These are phyloP conservation scores for Ormyrus nitidulus DNA, from an alignment of 2,888 invertebrate species.

Conservation along the genomic window DNA sequence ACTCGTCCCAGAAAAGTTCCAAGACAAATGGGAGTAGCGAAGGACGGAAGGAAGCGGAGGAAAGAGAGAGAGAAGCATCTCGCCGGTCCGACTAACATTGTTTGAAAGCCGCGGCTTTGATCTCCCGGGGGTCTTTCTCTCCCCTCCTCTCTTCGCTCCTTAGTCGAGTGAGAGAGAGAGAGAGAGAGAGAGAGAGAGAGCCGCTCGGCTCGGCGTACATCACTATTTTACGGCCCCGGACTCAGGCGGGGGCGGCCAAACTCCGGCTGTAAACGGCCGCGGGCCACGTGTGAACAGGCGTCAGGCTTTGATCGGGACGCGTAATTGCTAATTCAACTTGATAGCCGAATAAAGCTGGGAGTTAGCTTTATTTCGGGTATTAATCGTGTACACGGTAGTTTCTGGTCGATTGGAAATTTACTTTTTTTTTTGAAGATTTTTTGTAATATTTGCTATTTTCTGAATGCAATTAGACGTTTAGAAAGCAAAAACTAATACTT, in stretches of 20 bases:
- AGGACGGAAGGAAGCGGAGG: conserved; percentile 40
- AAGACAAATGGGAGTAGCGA: conserved; percentile 14
- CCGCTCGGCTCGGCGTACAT: conserved; percentile 60
- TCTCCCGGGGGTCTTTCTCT: conserved; percentile 68
- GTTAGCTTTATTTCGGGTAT: too few species aligned
- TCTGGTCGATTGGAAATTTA: too few species aligned
- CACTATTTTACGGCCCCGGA: conserved; percentile 69
- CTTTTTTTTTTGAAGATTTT: too few species aligned
- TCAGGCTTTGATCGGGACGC: too few species aligned
- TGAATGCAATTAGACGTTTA: too few species aligned
- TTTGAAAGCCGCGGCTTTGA: conserved; percentile 75
- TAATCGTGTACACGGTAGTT: too few species aligned
- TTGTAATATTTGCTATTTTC: too few species aligned
- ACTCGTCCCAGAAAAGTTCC: neutral
- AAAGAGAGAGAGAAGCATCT: conserved; percentile 19
- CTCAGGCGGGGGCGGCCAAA: conserved; percentile 51
- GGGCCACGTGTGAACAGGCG: neutral
- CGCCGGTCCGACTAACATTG: conserved; percentile 69
- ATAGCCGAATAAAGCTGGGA: too few species aligned
- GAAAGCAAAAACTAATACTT: too few species aligned
- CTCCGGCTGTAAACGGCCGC: neutral
- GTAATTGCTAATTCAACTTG: too few species aligned
- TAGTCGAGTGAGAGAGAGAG: neutral
- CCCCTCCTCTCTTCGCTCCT: neutral
- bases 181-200: too few species aligned